Evolutionary conservation across 30 jellyfish, hydroid and myxozoan genomes (phyloP).

Genomic region (Morbakka virulenta): DNA sequence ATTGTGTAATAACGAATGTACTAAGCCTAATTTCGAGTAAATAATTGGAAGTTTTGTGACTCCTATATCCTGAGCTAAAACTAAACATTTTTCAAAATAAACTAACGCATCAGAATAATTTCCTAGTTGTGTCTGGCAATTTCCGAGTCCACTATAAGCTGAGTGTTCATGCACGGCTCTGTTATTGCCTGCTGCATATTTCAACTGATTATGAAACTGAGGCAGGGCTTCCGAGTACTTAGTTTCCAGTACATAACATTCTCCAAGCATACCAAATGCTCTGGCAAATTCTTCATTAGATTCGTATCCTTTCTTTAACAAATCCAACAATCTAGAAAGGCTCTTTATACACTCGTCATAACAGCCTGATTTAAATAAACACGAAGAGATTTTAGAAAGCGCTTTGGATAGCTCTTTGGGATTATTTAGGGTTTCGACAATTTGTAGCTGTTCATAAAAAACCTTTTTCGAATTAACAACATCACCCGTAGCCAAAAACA

Average conservation of each 20-base stretch:
- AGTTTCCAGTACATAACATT: constrained; percentile 57
- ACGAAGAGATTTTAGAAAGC: too few relatives aligned
- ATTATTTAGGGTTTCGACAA: too few relatives aligned
- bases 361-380: too few relatives aligned
- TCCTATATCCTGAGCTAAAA: constrained; percentile 69
- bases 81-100: constrained; percentile 84
- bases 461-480: too few relatives aligned
- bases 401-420: too few relatives aligned
- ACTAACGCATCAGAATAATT: constrained; percentile 50
- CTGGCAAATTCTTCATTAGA: constrained; percentile 76
- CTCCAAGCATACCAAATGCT: constrained; percentile 94
- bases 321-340: too few relatives aligned
- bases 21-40: constrained; percentile 74
- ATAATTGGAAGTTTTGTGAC: constrained; percentile 62
- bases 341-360: too few relatives aligned
- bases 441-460: too few relatives aligned
- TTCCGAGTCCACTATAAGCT: constrained; percentile 45
- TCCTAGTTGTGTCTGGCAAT: constrained; percentile 18
- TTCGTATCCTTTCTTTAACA: too few relatives aligned
- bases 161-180: constrained; percentile 42
- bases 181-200: constrained; percentile 70
- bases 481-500: too few relatives aligned
- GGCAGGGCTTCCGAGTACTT: constrained; percentile 65
- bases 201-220: constrained; percentile 61
- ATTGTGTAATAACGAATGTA: constrained; percentile 59